These are phyloP conservation scores for Bradypodion pumilum DNA, from an alignment of 2,797 vertebrate genomes.

Conservation along the genomic window DNA sequence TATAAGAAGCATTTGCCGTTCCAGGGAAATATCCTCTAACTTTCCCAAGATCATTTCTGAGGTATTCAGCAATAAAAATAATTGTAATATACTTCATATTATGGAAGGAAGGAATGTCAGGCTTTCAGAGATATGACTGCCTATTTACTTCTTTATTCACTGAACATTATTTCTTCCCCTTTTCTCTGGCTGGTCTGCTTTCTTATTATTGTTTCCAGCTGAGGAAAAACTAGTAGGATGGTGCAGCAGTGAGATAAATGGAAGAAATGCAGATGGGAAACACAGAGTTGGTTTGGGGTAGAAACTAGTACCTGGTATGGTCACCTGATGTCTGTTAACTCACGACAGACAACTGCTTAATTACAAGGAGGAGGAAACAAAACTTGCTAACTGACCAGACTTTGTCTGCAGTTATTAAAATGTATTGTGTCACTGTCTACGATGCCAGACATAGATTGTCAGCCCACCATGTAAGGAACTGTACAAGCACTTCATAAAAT, in stretches of 20 bases:
- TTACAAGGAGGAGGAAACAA: constrained; percentile 6
- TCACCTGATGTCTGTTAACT: background rate
- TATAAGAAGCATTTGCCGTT: too few relatives aligned
- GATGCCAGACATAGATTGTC: constrained; percentile 22
- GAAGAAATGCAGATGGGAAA: background rate
- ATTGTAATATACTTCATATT: background rate
- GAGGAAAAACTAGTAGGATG: background rate
- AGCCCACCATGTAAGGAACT: constrained; percentile 28
- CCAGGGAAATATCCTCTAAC: too few relatives aligned
- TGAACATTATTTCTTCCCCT: background rate
- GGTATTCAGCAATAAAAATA: background rate
- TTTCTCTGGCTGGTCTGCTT: background rate
- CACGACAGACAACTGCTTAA: background rate
- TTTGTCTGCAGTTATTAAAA: constrained; percentile 20
- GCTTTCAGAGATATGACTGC: background rate
- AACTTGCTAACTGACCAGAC: background rate
- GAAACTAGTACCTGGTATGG: background rate
- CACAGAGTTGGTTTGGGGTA: background rate
- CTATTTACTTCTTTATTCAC: background rate
- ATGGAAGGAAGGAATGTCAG: background rate
- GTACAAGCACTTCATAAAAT: constrained; percentile 24
- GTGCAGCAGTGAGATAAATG: background rate
- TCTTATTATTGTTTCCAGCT: background rate
- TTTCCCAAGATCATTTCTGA: background rate
- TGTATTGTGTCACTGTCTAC: constrained; percentile 28